A percentile compares a stretch with the other conserved stretches of the same genome.
phyloP scores from a whole-genome alignment of 2,113 vertebrate genomes.

The Hippoglossus stenolepis region DNA sequence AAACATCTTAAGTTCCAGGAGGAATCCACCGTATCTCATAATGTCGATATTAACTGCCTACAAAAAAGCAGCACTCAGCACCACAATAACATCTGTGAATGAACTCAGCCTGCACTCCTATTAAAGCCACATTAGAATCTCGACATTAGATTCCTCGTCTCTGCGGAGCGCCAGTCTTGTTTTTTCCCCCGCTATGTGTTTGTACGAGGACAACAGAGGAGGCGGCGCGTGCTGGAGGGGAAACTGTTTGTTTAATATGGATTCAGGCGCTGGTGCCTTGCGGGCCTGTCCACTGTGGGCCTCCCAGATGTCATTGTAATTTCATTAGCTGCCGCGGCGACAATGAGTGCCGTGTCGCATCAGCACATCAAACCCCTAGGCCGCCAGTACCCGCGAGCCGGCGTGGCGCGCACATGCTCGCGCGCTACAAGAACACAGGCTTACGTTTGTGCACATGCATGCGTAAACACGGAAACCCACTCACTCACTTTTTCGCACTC shows the following conservation, averaged over 20 bases:
- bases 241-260: slow-evolving; percentile 58
- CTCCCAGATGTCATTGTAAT: slow-evolving; percentile 73
- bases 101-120: slow-evolving; percentile 43
- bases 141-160: slow-evolving; percentile 12
- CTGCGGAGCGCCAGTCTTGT: slow-evolving; percentile 14
- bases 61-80: neutral
- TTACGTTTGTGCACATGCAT: slow-evolving; percentile 43
- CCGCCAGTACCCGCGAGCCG: slow-evolving; percentile 31
- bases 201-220: slow-evolving; percentile 33
- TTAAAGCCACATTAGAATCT: slow-evolving; percentile 48
- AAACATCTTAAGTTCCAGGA: slow-evolving; percentile 48
- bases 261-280: slow-evolving; percentile 51
- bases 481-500: slow-evolving; percentile 58
- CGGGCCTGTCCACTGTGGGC: slow-evolving; percentile 58
- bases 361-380: slow-evolving; percentile 71
- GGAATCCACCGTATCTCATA: slow-evolving; percentile 25
- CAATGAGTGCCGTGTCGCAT: slow-evolving; percentile 64
- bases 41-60: slow-evolving; percentile 1
- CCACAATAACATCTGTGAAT: slow-evolving; percentile 35
- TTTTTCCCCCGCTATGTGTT: slow-evolving; percentile 21
- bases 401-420: neutral
- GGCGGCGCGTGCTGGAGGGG: slow-evolving; percentile 32
- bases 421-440: slow-evolving; percentile 27
- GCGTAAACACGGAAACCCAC: slow-evolving; percentile 49
- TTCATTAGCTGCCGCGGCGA: slow-evolving; percentile 75